Percentiles rank a stretch among this genome's conserved stretches.
Evolutionary conservation across 2,888 invertebrate genomes (phyloP).

Genomic region (Ametastegia equiseti): DNA sequence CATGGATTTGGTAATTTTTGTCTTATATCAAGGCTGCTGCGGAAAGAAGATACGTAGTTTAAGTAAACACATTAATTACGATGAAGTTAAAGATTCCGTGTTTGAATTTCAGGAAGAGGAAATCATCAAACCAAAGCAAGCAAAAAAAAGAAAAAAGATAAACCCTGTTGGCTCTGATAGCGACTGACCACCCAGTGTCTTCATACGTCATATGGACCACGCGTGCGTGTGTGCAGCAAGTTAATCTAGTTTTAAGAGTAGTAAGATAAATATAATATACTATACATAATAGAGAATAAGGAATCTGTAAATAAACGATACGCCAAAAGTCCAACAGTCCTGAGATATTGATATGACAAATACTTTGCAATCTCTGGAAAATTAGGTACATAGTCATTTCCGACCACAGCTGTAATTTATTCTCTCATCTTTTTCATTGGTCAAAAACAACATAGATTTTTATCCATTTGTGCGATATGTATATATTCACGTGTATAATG

Average conservation of each 20-base stretch:
- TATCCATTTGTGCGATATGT: background rate
- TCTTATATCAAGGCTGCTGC: slow-evolving; percentile 15
- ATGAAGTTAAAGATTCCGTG: slow-evolving; percentile 4
- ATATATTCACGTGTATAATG: too few relatives aligned
- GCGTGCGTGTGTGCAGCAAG: slow-evolving; percentile 71
- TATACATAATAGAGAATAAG: slow-evolving; percentile 62
- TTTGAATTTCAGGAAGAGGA: slow-evolving; percentile 87
- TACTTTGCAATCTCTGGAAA: slow-evolving; percentile 45
- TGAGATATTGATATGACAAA: slow-evolving; percentile 44
- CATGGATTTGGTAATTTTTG: slow-evolving; percentile 1
- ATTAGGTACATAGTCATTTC: background rate
- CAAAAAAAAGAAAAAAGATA: slow-evolving; percentile 92
- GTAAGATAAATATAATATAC: slow-evolving; percentile 71
- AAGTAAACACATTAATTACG: slow-evolving; percentile 48
- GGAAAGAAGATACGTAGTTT: slow-evolving; percentile 30
- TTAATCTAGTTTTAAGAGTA: slow-evolving; percentile 72
- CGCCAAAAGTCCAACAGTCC: slow-evolving; percentile 49
- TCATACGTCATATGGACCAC: slow-evolving; percentile 72
- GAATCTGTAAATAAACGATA: slow-evolving; percentile 63
- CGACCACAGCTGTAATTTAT: slow-evolving; percentile 42
- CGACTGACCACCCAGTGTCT: slow-evolving; percentile 85
- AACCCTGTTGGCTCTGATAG: slow-evolving; percentile 89
- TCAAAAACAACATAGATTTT: background rate
- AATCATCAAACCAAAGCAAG: slow-evolving; percentile 92
- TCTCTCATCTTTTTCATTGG: slow-evolving; percentile 28